phyloP scores from a whole-genome alignment of 2,888 invertebrate genomes.

The Lasioglossum vierecki region DNA sequence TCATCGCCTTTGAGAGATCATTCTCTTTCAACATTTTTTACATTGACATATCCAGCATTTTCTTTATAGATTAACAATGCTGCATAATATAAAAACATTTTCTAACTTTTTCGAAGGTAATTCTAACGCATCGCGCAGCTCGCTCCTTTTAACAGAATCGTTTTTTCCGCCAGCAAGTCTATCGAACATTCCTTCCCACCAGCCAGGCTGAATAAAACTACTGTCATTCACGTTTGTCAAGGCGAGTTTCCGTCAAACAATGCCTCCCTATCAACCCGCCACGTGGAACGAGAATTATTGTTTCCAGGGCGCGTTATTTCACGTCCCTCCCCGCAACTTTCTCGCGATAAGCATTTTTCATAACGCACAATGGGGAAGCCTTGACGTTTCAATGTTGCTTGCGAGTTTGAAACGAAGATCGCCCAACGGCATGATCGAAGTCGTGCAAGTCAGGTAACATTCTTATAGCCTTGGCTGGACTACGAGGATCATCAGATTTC shows the following conservation, averaged over 20 bases:
- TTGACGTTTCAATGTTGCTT: background rate
- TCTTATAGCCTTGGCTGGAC: background rate
- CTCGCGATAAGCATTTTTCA: slow-evolving; percentile 4
- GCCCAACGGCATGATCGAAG: background rate
- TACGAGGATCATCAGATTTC: background rate
- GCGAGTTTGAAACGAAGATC: background rate
- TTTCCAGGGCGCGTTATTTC: background rate
- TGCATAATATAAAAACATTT: too few relatives aligned
- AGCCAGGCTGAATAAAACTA: slow-evolving; percentile 34
- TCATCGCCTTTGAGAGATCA: too few relatives aligned
- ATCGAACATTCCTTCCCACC: background rate
- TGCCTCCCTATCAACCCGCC: background rate
- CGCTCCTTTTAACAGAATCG: background rate
- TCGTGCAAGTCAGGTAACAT: background rate
- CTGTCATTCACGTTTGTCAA: slow-evolving; percentile 8
- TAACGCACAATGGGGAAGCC: slow-evolving; percentile 12
- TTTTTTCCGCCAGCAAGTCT: background rate
- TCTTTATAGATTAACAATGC: too few relatives aligned
- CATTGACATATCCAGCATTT: too few relatives aligned
- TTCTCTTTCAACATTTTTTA: too few relatives aligned
- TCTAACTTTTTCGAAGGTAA: too few relatives aligned
- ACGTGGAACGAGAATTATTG: background rate
- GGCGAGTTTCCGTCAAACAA: slow-evolving; percentile 25
- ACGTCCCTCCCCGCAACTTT: background rate
- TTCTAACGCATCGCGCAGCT: background rate